A percentile compares a stretch with the other conserved stretches of the same genome.
phyloP scores from a whole-genome alignment of 2,113 vertebrate genomes.

The Bubo scandiacus region DNA sequence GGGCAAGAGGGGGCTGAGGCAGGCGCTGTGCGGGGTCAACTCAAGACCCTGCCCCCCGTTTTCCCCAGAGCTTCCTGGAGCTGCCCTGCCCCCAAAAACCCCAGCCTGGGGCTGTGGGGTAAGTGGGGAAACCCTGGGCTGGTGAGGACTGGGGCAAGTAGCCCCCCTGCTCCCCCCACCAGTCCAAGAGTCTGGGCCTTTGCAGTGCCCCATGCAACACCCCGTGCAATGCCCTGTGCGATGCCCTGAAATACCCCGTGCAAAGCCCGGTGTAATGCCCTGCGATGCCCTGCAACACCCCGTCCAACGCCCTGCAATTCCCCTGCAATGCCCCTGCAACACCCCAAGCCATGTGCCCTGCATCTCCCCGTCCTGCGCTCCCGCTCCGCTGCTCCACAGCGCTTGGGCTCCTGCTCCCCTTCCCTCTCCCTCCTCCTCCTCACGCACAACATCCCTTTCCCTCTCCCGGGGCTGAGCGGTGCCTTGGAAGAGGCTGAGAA shows the following conservation, averaged over 20 bases:
- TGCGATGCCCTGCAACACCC: neutral
- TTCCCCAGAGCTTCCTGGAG: neutral
- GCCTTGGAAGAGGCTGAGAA: neutral
- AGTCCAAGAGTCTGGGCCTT: neutral
- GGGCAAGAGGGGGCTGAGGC: neutral
- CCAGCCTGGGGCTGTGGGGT: neutral
- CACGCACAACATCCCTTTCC: neutral
- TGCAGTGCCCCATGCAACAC: neutral
- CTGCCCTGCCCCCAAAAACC: neutral
- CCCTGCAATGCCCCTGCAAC: too few species aligned
- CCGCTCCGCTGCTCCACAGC: neutral
- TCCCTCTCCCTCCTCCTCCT: neutral
- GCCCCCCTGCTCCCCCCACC: neutral
- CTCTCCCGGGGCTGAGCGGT: fast-evolving
- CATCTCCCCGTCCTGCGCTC: neutral
- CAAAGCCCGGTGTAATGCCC: neutral
- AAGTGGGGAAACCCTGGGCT: neutral
- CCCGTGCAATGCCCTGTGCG: neutral
- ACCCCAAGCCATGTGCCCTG: neutral
- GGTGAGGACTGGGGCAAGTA: neutral
- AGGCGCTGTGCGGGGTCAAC: neutral
- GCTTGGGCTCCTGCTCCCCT: neutral
- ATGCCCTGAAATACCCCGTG: neutral
- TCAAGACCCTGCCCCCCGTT: fast-evolving
- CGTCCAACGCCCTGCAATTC: neutral